These are phyloP conservation scores for Tridacna crocea DNA, from an alignment of 2,888 invertebrate genomes.

Conservation along the genomic window DNA sequence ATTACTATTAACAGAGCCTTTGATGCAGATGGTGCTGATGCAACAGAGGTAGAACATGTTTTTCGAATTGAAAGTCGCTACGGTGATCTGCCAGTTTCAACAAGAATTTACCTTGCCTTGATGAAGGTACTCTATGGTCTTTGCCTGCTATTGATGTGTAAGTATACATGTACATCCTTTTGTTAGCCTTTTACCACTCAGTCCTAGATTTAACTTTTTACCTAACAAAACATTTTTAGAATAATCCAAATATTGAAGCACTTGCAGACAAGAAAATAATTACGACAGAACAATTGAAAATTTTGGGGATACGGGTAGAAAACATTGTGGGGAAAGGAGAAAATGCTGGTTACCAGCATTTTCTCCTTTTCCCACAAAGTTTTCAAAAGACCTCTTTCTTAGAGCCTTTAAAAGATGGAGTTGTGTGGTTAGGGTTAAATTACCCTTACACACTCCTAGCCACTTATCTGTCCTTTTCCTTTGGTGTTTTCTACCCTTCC, in stretches of 20 bases:
- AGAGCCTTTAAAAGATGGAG: no score
- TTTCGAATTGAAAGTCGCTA: conserved; percentile 58
- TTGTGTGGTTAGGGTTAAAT: no score
- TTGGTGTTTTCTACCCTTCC: no score
- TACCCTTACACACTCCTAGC: no score
- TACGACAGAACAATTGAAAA: no score
- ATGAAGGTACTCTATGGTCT: conserved; percentile 64
- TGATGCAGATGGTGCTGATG: conserved; percentile 30
- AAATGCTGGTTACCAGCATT: neutral
- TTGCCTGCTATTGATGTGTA: conserved; percentile 55
- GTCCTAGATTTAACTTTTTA: no score
- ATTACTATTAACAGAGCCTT: conserved; percentile 47
- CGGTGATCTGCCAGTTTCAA: conserved; percentile 54
- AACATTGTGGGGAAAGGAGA: neutral
- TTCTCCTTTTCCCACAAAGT: neutral
- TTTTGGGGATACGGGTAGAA: no score
- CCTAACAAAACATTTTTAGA: no score
- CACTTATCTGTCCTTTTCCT: no score
- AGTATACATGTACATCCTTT: conserved; percentile 32
- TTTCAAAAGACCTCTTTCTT: no score
- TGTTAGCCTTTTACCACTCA: neutral
- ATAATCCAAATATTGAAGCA: no score
- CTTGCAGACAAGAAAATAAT: no score
- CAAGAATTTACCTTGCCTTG: conserved; percentile 54
- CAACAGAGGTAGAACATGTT: conserved; percentile 47